These are phyloP conservation scores for Yponomeuta evonymella DNA, from an alignment of 2,888 invertebrate genomes.

Conservation along the genomic window DNA sequence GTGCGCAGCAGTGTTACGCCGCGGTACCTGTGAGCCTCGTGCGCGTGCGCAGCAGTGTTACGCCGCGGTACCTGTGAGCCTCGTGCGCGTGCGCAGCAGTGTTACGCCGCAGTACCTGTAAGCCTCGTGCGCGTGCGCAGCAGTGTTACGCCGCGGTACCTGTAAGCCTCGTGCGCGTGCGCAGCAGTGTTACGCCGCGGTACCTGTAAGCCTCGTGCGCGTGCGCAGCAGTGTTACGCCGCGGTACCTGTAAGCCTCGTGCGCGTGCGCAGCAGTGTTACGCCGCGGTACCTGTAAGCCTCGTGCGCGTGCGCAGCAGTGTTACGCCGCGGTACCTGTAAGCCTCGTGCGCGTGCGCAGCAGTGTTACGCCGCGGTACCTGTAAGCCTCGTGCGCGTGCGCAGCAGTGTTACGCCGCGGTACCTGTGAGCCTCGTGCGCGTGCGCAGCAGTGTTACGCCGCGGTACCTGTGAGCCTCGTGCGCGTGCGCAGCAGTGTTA, in stretches of 20 bases:
- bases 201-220: slow-evolving; percentile 90
- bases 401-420: not conserved
- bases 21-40: slow-evolving; percentile 83
- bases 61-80: slow-evolving; percentile 75
- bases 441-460: slow-evolving; percentile 76
- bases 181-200: slow-evolving; percentile 50
- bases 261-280: slow-evolving; percentile 83
- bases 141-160: slow-evolving; percentile 21
- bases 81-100: slow-evolving; percentile 90
- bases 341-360: slow-evolving; percentile 94
- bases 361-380: slow-evolving; percentile 28
- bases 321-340: slow-evolving; percentile 53
- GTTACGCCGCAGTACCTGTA: slow-evolving; percentile 53
- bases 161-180: slow-evolving; percentile 94
- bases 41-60: slow-evolving; percentile 77
- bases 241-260: slow-evolving; percentile 83
- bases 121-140: slow-evolving; percentile 94
- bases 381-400: slow-evolving; percentile 94
- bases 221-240: not conserved
- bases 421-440: slow-evolving; percentile 90
- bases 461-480: slow-evolving; percentile 83
- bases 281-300: slow-evolving; percentile 75
- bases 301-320: slow-evolving; percentile 87
- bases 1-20: slow-evolving; percentile 76
- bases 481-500: slow-evolving; percentile 77